Percentiles rank a stretch among this genome's conserved stretches.
These are phyloP conservation scores for Taenaris catops DNA, from an alignment of 2,888 invertebrate genomes.

Conservation along the genomic window DNA sequence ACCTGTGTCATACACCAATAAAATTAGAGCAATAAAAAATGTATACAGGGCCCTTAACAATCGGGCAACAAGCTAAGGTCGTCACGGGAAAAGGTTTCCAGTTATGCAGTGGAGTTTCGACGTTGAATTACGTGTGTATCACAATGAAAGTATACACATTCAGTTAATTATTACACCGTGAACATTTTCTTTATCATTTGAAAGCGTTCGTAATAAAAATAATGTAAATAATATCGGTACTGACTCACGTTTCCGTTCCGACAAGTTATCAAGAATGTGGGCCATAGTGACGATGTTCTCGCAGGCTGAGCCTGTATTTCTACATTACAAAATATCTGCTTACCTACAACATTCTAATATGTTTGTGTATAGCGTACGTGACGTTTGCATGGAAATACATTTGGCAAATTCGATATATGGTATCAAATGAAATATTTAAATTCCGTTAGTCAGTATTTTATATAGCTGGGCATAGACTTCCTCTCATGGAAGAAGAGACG, in stretches of 20 bases:
- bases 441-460: too few relatives aligned
- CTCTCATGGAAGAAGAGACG: too few relatives aligned
- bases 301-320: slow-evolving; percentile 35
- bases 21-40: background rate
- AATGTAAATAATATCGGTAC: slow-evolving; percentile 27
- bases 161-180: slow-evolving; percentile 26
- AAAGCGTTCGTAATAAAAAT: slow-evolving; percentile 20
- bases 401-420: too few relatives aligned
- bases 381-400: too few relatives aligned
- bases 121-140: slow-evolving; percentile 30
- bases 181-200: slow-evolving; percentile 22
- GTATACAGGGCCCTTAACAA: slow-evolving; percentile 12
- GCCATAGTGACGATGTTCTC: slow-evolving; percentile 51
- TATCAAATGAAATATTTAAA: too few relatives aligned
- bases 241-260: slow-evolving; percentile 63
- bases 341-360: background rate
- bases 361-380: too few relatives aligned
- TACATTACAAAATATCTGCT: slow-evolving; percentile 33
- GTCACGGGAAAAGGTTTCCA: slow-evolving; percentile 68
- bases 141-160: slow-evolving; percentile 18
- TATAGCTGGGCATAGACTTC: too few relatives aligned
- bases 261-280: slow-evolving; percentile 68
- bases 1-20: too few relatives aligned
- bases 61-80: slow-evolving; percentile 27
- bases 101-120: slow-evolving; percentile 49